Base-by-base conservation (phyloP, 2,797 vertebrate genomes). In the Amphiprion clarkii region DNA sequence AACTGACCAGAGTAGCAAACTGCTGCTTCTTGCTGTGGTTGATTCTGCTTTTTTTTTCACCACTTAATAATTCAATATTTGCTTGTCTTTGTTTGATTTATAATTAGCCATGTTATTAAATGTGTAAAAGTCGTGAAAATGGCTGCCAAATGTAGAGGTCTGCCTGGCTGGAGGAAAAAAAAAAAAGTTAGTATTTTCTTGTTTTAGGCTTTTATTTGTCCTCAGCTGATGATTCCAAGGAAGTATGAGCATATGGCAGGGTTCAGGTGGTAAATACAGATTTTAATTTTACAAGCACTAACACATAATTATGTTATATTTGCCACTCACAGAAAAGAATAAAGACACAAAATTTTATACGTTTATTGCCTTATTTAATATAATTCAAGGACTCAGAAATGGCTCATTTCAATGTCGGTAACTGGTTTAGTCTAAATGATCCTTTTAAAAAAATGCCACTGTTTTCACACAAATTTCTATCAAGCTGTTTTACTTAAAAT, bases 61-160 rank as follows among this genome's bases (percentile, higher is more conserved):
- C 2, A 19, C 1, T 51, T 4, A 42, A 23, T 16, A 6, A 27
- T 12, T 9, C 33, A 9, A 33, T 33, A 33, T 33, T 33, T 33
- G 33, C 33, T 6, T 33, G 33, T 33, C 33, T 33, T 21, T 31
- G 9, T 54, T 57, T 13, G 44, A 51, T 58, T 54, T 25, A 36
- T 6, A 44, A 23, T 59, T 12, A 60, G 0, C 5, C 53, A 7
- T n/a, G 42, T 11, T 9, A 3, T 17, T 12, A 61, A 76, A 46
- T 21, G 21, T 7, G 12, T 31, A 25, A 11, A 57, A 19, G 49
- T 39, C 23, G 4, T 31, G 4, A 58, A 49, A 59, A 39, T 55
- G 51, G 59, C 54, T 23, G 64, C 17, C 40, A 40, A 60, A 63
- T 13, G 4, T 31, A 36, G 13, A 67, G 56, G 39, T 56, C 48